Evolutionary conservation across 1,140 invertebrate species (phyloP), one percentile per base, ranked within the genome.

Genomic region (Brachionus sp.): DNA sequence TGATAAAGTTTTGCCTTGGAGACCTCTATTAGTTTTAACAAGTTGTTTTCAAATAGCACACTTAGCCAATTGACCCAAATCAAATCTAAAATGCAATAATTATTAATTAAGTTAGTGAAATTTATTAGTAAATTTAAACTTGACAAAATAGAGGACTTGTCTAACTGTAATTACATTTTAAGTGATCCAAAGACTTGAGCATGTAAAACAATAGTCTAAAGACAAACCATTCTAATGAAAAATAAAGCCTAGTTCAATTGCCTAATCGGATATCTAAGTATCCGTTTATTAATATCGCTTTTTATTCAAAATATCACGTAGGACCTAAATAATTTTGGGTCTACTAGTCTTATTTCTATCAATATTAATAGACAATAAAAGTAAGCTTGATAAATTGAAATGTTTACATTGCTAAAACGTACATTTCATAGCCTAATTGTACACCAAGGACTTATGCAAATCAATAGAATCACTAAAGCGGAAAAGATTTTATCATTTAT

Each of bases 371-470:
- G 50, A 53, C 50, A 53, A 53, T 6, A 53, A 13, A 53, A 53
- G 50, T 53, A 16, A 53, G 50, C 50, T 53, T 53, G n/a, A 53
- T 23, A 53, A 53, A 53, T 53, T 53, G 33, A 66, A 70, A 70
- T 35, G 16, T 19, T 35, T 37, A 37, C 29, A 29, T 70, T 6
- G 9, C n/a, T n/a, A 70, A 35, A 70, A 70, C 10, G 35, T 16
- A 35, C 66, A 37, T 70, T 70, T 70, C 35, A 37, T 35, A 70
- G n/a, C n/a, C 66, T 70, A 37, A 70, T 70, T 70, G 23, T 35
- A 9, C 66, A 70, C 66, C 35, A 35, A 70, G 66, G 66, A 70
- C n/a, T 70, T 70, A 37, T 70, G 25, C 12, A 37, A 70, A 70
- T 70, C 16, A 70, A 35, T 19, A 70, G 37, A 70, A 70, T 42